Evolutionary conservation across 1,140 invertebrate genomes (phyloP), one percentile per base, ranked within the genome.

Genomic region (Oedothorax gibbosus): DNA sequence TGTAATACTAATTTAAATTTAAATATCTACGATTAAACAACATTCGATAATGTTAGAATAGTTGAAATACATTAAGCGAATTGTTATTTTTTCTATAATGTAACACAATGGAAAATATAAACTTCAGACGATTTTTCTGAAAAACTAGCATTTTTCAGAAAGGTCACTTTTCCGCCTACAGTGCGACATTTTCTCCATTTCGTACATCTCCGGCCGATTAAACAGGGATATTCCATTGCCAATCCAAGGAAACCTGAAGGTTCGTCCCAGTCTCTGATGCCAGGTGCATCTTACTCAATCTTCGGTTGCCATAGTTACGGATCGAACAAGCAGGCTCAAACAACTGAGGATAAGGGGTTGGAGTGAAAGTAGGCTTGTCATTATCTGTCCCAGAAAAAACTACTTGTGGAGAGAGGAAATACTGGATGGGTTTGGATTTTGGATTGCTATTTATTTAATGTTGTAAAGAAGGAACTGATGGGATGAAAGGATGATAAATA

Each of bases 251-350:
- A 20, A 9, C 73, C 14, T 35, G 20, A 77, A n/a, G 60, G n/a
- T 62, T 35, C 35, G 35, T 35, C 35, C 35, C 35, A 35, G 35
- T 35, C 35, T 35, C 35, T 35, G 35, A 62, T 15, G 53, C 80
- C 80, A 82, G 80, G 80, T 82, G 80, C 68, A 72, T 12, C 35
- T 35, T 35, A 35, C 35, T 35, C 35, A 35, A 35, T 35, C 35
- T 35, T 35, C 35, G 35, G 35, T 35, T 35, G 35, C 35, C 35
- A 35, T 82, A 20, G 80, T 12, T 21, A 73, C 80, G 80, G 80
- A 82, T 82, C 80, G 80, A 82, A 71, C 80, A 73, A 18, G 80
- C 56, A 50, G n/a, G 54, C 69, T 73, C 69, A 82, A 82, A 82
- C 80, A 82, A 82, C 35, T n/a, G 35, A 35, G 35, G 35, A 35